Evolutionary conservation across 2,888 invertebrate species (phyloP), one percentile per base, ranked within the genome.

Genomic region (Pristionchus japonicus): DNA sequence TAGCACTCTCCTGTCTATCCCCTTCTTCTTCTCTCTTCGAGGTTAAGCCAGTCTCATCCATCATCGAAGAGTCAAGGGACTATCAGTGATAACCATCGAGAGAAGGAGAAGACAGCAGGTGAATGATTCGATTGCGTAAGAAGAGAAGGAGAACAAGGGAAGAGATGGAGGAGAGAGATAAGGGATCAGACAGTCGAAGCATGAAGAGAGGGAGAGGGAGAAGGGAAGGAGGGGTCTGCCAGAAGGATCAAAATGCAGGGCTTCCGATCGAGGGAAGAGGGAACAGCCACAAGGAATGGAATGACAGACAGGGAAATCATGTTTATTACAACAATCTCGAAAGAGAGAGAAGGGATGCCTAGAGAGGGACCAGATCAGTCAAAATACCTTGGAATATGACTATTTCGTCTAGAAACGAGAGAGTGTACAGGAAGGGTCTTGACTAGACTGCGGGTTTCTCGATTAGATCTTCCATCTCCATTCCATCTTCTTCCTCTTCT

Each of bases 401-500:
- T 77, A 43, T 43, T 77, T 77, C 40, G n/a, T 77, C 43, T 43
- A 37, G 77, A 77, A 37, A 9, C 13, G 11, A 77, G n/a, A n/a
- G 74, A 74, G 40, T 43, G 77, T 77, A 40, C 77, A 37, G 3
- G 37, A 23, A n/a, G n/a, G 37, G 27, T 31, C 23, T 77, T 40
- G 11, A 23, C 11, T 37, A 57, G n/a, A 57, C 67, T 67, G 31
- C 31, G 31, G 31, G 15, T 15, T 34, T 67, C 17, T 67, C 67
- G 20, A 34, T 31, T 2, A 31, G n/a, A 13, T 82, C 82, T 82
- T 82, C 52, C 37, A 82, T 34, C 52, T 82, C 82, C 15, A 82
- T 82, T 49, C 82, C 82, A 82, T 82, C 82, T 52, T 82, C 82
- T 49, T 34, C 82, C 23, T 82, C 82, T 82, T 82, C 82, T 13